Base-by-base conservation (phyloP, 1,140 invertebrate genomes). In the Drosophila yakuba region DNA sequence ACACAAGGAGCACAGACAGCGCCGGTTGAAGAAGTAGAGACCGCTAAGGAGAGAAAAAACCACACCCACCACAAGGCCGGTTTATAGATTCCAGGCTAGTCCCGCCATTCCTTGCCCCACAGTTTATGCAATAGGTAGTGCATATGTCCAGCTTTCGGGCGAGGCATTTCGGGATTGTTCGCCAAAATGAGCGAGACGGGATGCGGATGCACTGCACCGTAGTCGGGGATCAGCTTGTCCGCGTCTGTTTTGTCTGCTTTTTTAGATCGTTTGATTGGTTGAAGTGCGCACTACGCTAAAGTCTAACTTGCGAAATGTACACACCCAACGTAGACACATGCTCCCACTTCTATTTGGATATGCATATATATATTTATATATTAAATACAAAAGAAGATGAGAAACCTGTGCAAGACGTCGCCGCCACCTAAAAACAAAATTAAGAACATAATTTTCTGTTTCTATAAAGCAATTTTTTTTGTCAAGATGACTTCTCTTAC, bases 231-330 rank as follows among this genome's bases (percentile, higher is more conserved):
- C 12, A 12, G 43, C 28, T 25, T 25, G 17, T 14, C 36, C 38
- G 59, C 32, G 28, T 48, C 12, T 52, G 25, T 35, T 35, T 56
- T 35, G 28, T 58, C 43, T 47, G 55, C 39, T 20, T 20, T 17
- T 57, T 43, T 57, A 7, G 44, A 57, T 32, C 15, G 55, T 25
- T 45, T 38, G 32, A 54, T 54, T 61, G 20, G 14, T 44, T 57
- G n/a, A 68, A 55, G 74, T 73, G 69, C 39, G 59, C 59, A 54
- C 48, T 59, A 66, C 59, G 81, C 74, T 54, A 6, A 74, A 86
- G 83, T 86, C 59, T 64, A 86, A 86, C 82, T 86, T 79, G 48
- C 63, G 51, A 60, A 61, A 15, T 60, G 59, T 57, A 58, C 58
- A 58, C 45, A 45, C 32, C 39, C 15, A 41, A 47, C 38, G 38